Percentiles rank a stretch among this genome's conserved stretches.
Conservation (phyloP, 2,888 invertebrate species). For the Plebejus argus region DNA sequence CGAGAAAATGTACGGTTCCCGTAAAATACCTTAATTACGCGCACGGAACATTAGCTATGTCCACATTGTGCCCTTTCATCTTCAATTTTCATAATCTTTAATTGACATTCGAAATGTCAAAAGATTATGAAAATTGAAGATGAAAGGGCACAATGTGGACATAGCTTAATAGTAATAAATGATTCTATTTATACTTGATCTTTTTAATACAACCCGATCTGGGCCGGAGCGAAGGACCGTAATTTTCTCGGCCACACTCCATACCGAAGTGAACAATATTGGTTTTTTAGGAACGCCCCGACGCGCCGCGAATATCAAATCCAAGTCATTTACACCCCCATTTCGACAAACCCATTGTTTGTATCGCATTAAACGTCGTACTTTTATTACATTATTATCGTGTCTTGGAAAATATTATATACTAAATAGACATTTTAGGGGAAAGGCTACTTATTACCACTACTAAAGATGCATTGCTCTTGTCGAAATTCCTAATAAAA, state of each 20-base stretch:
- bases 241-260: conserved; percentile 69
- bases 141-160: no score
- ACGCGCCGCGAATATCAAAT: conserved; percentile 68
- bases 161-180: not conserved
- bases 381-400: not conserved
- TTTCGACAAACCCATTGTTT: conserved; percentile 12
- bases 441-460: no score
- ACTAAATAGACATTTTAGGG: not conserved
- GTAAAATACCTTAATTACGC: not conserved
- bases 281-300: conserved; percentile 65
- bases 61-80: no score
- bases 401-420: not conserved
- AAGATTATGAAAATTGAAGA: no score
- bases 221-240: conserved; percentile 47
- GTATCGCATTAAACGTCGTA: not conserved
- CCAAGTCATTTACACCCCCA: conserved; percentile 53
- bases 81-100: no score
- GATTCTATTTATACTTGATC: not conserved
- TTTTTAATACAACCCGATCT: conserved; percentile 21
- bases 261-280: conserved; percentile 67
- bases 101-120: no score
- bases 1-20: not conserved
- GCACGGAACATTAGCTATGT: no score
- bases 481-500: no score
- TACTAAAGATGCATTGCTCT: no score